These are phyloP conservation scores for Andrena chrysosceles DNA, from an alignment of 2,888 invertebrate species.

Conservation along the genomic window DNA sequence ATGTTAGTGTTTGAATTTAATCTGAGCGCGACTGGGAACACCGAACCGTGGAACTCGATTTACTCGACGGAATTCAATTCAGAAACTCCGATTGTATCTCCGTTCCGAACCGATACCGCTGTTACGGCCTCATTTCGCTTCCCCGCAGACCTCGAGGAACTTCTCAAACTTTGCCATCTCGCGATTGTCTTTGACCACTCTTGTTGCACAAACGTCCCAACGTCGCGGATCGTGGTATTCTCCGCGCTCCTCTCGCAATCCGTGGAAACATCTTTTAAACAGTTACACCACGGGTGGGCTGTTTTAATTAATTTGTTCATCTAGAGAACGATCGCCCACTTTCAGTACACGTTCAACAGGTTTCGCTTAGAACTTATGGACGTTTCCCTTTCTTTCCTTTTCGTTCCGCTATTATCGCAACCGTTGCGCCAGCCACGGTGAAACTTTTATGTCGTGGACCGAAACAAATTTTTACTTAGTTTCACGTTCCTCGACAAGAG, in stretches of 20 bases:
- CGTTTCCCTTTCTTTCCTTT: slow-evolving; percentile 10
- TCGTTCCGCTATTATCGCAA: slow-evolving; percentile 2
- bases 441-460: slow-evolving; percentile 9
- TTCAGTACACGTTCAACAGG: slow-evolving; percentile 46
- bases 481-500: background rate
- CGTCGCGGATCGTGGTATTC: background rate
- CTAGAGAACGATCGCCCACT: background rate
- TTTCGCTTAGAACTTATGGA: slow-evolving; percentile 35
- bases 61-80: slow-evolving; percentile 43
- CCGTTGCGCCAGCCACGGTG: background rate
- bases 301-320: background rate
- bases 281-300: background rate
- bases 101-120: slow-evolving; percentile 30
- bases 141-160: slow-evolving; percentile 22
- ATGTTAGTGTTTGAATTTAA: slow-evolving; percentile 49
- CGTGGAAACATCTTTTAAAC: background rate
- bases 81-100: slow-evolving; percentile 40
- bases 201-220: background rate
- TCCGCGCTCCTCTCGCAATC: background rate
- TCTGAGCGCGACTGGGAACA: slow-evolving; percentile 25
- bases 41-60: slow-evolving; percentile 29
- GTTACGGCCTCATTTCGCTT: slow-evolving; percentile 29
- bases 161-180: slow-evolving; percentile 16
- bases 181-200: slow-evolving; percentile 8
- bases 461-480: background rate